Base-by-base conservation (phyloP, 2,113 vertebrate species). In the Nipponia nippon region DNA sequence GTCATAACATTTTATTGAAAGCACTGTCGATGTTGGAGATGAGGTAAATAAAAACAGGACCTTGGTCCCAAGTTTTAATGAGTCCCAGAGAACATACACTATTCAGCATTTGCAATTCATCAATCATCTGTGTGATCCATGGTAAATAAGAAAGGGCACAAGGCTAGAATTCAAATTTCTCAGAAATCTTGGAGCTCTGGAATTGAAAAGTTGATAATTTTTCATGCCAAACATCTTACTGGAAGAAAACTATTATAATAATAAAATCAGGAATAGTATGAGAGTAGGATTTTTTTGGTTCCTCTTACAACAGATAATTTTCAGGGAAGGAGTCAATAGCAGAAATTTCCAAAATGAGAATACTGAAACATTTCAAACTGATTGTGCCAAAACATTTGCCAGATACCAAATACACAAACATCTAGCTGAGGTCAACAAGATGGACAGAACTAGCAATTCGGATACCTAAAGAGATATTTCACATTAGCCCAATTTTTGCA, bases 81-180 rank as follows among this genome's bases (percentile, higher is more conserved):
- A 95, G 70, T 82, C 79, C 63, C 95, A 59, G 63, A 59, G 89
- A 84, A 82, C 53, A 53, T 11, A 58, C 21, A 16, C 65, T 42
- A 4, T 10, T 49, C 29, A 2, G 13, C 22, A 53, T 34, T 70
- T 47, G 63, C 55, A 52, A 56, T 59, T 78, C 78, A 73, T 73
- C 61, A 56, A 42, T 62, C 87, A 69, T 23, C 42, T 36, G 20
- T 9, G 25, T 13, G 62, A 58, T 76, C 78, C 73, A 6, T 4
- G 1, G 32, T 25, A 77, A 84, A 59, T 6, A 30, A 8, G 27
- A n/a, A 62, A 30, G 55, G 65, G 49, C 36, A 13, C n/a, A 11
- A 36, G 79, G 59, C 73, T 56, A 21, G 78, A 92, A 95, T 69
- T 78, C 49, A 67, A 70, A 87, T 73, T 72, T 26, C 61, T 71